Conservation (phyloP, 2,888 invertebrate genomes). For the Volucella inflata region DNA sequence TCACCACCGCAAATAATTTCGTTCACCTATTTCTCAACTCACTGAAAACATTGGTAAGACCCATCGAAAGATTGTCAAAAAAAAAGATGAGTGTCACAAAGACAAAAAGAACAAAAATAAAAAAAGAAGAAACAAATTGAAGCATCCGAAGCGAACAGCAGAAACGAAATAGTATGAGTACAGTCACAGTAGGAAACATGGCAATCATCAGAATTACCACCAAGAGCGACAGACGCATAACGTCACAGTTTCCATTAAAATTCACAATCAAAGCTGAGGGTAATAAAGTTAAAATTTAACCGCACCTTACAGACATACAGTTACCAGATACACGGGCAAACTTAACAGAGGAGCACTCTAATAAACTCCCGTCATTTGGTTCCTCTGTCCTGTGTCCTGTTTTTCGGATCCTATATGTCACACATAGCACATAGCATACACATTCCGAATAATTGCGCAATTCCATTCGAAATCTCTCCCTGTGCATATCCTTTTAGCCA, state of each 20-base stretch:
- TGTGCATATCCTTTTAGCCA: conserved; percentile 52
- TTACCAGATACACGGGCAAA: not conserved
- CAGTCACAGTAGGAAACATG: not conserved
- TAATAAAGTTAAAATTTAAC: conserved; percentile 73
- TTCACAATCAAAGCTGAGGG: conserved; percentile 66
- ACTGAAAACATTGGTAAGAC: not conserved
- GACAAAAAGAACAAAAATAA: not conserved
- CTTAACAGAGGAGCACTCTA: not conserved
- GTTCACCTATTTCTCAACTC: conserved; percentile 54
- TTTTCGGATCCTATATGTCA: conserved; percentile 18
- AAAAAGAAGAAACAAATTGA: conserved; percentile 6
- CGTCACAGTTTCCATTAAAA: conserved; percentile 58
- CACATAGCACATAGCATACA: conserved; percentile 48
- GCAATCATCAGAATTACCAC: conserved; percentile 22
- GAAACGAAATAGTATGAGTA: conserved; percentile 35
- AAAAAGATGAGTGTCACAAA: not conserved
- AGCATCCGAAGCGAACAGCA: conserved; percentile 47
- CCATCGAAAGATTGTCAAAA: not conserved
- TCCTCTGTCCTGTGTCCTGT: not conserved
- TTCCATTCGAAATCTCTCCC: conserved; percentile 49
- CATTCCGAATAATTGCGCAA: conserved; percentile 68
- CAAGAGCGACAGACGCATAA: conserved; percentile 19
- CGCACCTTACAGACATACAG: conserved; percentile 13
- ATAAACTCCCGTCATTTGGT: not conserved
- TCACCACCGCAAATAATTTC: conserved; percentile 59